A percentile compares a stretch with the other conserved stretches of the same genome.
Conservation (phyloP, 1,140 invertebrate species). For the Gyrodactylus salaris region DNA sequence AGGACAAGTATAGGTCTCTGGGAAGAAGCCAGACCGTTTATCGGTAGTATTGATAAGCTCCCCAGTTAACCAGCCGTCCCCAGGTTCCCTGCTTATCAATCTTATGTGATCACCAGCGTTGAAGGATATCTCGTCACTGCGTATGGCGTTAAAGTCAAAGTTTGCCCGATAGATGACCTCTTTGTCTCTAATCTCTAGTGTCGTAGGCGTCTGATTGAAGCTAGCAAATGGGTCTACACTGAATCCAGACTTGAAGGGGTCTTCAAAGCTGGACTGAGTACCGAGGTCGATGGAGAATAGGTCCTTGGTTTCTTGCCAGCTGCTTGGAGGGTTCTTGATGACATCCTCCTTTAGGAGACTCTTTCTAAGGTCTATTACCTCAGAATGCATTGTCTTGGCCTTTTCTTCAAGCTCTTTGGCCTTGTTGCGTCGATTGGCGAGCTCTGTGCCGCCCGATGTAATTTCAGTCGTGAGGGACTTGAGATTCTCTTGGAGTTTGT, state of each 20-base stretch:
- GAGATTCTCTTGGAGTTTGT: not conserved
- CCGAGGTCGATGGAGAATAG: not conserved
- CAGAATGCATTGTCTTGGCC: not conserved
- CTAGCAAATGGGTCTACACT: not conserved
- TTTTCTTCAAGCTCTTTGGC: not conserved
- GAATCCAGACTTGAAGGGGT: not conserved
- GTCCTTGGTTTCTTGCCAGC: not conserved
- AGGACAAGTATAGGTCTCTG: not conserved
- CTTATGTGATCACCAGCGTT: not conserved
- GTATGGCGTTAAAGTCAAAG: not conserved
- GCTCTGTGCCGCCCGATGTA: not conserved
- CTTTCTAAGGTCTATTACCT: not conserved
- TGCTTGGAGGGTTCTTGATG: not conserved
- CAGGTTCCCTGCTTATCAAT: not conserved
- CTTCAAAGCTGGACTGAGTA: not conserved
- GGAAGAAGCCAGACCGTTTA: not conserved
- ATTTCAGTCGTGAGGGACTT: not conserved
- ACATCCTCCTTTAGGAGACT: not conserved
- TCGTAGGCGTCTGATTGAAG: not conserved
- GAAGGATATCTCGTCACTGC: conserved; percentile 2
- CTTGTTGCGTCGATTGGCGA: not conserved
- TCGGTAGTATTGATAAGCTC: not conserved
- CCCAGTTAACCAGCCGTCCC: not conserved
- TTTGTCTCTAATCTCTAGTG: not conserved
- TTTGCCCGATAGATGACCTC: not conserved